A percentile compares a stretch with the other conserved stretches of the same genome.
These are phyloP conservation scores for Tribolium madens DNA, from an alignment of 1,140 invertebrate species.

Conservation along the genomic window DNA sequence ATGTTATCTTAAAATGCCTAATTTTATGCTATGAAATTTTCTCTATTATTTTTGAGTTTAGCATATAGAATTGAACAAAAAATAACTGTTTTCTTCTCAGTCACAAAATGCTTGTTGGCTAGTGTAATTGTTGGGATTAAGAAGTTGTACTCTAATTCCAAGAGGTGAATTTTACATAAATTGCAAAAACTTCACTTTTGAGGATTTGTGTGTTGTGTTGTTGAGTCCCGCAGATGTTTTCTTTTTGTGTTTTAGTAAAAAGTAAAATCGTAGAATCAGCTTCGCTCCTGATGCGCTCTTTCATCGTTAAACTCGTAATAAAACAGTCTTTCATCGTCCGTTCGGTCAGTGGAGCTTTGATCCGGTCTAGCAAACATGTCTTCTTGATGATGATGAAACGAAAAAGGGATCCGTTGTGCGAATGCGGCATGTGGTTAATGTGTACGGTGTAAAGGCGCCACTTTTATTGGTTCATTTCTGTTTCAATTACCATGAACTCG, in stretches of 20 bases:
- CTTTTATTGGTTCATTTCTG: slow-evolving; percentile 39
- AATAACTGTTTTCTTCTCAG: too few relatives aligned
- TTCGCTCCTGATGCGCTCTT: neutral
- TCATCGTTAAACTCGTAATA: neutral
- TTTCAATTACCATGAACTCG: slow-evolving; percentile 16
- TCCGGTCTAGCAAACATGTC: slow-evolving; percentile 3
- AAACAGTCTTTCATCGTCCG: slow-evolving; percentile 13
- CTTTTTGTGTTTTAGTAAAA: neutral
- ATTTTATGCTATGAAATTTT: too few relatives aligned
- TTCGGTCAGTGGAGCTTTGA: slow-evolving; percentile 1
- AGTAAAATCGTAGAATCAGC: neutral
- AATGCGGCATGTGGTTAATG: slow-evolving; percentile 38
- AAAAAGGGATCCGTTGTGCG: slow-evolving; percentile 30
- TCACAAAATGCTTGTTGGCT: too few relatives aligned
- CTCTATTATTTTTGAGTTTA: too few relatives aligned
- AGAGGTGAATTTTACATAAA: too few relatives aligned
- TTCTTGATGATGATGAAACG: slow-evolving; percentile 9
- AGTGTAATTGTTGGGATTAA: too few relatives aligned
- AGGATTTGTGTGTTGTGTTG: too few relatives aligned
- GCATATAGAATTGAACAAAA: too few relatives aligned
- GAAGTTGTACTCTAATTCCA: too few relatives aligned
- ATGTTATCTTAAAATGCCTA: too few relatives aligned
- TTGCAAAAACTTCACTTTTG: too few relatives aligned
- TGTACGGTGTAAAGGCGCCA: slow-evolving; percentile 27
- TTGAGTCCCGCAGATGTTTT: neutral